A percentile compares a stretch with the other conserved stretches of the same genome.
Evolutionary conservation across 2,113 vertebrate species (phyloP).

Genomic region (Callopanchax toddi): DNA sequence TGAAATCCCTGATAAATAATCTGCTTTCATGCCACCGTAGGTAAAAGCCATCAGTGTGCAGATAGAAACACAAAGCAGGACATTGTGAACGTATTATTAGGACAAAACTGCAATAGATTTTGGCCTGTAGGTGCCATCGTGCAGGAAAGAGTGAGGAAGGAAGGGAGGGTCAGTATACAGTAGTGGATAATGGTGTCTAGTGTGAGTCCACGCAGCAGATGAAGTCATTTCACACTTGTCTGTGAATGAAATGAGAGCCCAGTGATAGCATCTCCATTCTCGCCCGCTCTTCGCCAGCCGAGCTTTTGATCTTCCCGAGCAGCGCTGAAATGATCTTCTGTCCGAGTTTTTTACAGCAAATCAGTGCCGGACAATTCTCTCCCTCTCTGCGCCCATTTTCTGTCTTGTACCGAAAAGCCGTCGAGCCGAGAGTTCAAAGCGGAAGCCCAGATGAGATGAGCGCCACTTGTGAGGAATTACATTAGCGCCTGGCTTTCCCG

Average conservation of each 20-base stretch:
- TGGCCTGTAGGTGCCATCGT: slow-evolving; percentile 51
- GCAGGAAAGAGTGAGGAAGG: slow-evolving; percentile 41
- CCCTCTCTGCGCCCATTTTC: slow-evolving; percentile 70
- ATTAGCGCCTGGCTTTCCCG: slow-evolving; percentile 58
- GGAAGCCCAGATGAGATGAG: slow-evolving; percentile 69
- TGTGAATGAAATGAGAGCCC: slow-evolving; percentile 74
- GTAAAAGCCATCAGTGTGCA: slow-evolving; percentile 31
- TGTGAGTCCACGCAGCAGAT: slow-evolving; percentile 71
- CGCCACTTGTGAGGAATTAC: slow-evolving; percentile 61
- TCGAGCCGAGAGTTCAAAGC: slow-evolving; percentile 74
- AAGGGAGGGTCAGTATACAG: slow-evolving; percentile 55
- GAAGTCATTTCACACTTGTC: slow-evolving; percentile 79
- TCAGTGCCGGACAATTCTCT: slow-evolving; percentile 76
- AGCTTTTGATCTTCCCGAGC: slow-evolving; percentile 77
- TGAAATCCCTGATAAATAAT: slow-evolving; percentile 31
- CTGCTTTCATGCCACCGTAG: slow-evolving; percentile 32
- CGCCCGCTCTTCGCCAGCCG: slow-evolving; percentile 55
- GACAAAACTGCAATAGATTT: slow-evolving; percentile 25
- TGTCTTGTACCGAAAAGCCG: slow-evolving; percentile 56
- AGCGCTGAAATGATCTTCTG: slow-evolving; percentile 70
- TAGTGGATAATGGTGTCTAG: slow-evolving; percentile 68
- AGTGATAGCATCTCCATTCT: slow-evolving; percentile 67
- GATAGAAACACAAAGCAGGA: slow-evolving; percentile 40
- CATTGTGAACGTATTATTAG: slow-evolving; percentile 58
- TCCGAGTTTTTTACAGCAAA: slow-evolving; percentile 70